phyloP scores from a whole-genome alignment of 2,888 invertebrate species.

The Lysandra coridon region DNA sequence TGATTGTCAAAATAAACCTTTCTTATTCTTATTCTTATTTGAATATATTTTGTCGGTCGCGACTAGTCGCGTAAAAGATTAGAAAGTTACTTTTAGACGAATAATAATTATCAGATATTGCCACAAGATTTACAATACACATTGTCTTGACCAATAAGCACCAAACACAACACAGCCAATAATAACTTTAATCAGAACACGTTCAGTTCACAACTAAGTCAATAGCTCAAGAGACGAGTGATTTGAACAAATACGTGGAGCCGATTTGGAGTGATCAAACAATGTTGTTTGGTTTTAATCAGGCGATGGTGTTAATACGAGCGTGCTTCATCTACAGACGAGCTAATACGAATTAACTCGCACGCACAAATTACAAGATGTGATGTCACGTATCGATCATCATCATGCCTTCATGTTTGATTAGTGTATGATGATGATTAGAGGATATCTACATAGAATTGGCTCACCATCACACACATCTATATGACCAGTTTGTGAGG shows the following conservation, averaged over 20 bases:
- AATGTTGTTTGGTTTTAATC: conserved; percentile 23
- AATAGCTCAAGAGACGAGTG: conserved; percentile 18
- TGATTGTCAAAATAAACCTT: no score
- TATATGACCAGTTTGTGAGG: no score
- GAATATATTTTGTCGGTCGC: no score
- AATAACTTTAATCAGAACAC: neutral
- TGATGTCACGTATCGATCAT: neutral
- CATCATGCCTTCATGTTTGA: neutral
- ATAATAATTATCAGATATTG: no score
- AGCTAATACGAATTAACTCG: conserved; percentile 14
- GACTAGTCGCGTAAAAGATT: no score
- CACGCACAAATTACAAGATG: neutral
- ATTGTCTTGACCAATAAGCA: no score
- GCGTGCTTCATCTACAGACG: neutral
- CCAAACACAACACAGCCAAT: neutral
- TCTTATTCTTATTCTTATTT: no score
- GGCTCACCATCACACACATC: no score
- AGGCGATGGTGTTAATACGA: neutral
- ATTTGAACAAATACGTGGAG: conserved; percentile 20
- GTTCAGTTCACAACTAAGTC: neutral
- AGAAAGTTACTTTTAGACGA: no score
- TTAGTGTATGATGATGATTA: no score
- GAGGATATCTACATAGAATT: no score
- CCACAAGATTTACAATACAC: no score
- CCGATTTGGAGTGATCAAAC: conserved; percentile 26